These are phyloP conservation scores for Whitmania pigra DNA, from an alignment of 1,140 invertebrate genomes.

Conservation along the genomic window DNA sequence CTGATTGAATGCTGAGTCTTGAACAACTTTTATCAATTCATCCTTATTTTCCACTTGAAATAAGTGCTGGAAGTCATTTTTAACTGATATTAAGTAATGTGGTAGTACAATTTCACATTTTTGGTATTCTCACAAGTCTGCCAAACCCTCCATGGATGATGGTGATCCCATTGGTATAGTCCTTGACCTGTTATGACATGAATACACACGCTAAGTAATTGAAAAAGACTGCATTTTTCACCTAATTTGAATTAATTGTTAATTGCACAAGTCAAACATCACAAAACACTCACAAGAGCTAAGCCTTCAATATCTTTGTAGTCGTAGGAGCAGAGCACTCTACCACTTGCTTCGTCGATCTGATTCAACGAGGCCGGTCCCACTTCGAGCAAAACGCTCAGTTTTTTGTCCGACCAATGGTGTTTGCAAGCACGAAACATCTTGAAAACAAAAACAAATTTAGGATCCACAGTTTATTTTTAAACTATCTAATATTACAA, in stretches of 20 bases:
- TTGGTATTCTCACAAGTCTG: conserved; percentile 43
- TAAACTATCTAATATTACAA: not conserved
- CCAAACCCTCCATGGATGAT: conserved; percentile 74
- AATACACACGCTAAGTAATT: not conserved
- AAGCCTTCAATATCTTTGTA: conserved; percentile 83
- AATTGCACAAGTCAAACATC: not conserved
- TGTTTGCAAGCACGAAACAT: conserved; percentile 81
- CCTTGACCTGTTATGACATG: conserved; percentile 39
- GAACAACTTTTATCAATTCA: conserved; percentile 69
- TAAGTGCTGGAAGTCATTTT: conserved; percentile 52
- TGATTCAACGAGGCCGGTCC: conserved; percentile 78
- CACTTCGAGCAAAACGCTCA: conserved; percentile 76
- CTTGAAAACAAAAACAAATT: conserved; percentile 42
- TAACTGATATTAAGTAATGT: no score
- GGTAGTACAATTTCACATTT: not conserved
- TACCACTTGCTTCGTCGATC: conserved; percentile 67
- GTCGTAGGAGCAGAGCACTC: conserved; percentile 57
- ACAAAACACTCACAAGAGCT: conserved; percentile 44
- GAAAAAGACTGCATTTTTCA: not conserved
- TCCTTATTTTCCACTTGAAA: conserved; percentile 71
- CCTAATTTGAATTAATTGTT: not conserved
- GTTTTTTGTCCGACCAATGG: conserved; percentile 80
- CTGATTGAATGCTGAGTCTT: conserved; percentile 62
- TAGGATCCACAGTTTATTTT: not conserved
- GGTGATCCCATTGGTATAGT: conserved; percentile 61